Conservation (phyloP, 2,888 invertebrate genomes). For the Cordilura impudica region DNA sequence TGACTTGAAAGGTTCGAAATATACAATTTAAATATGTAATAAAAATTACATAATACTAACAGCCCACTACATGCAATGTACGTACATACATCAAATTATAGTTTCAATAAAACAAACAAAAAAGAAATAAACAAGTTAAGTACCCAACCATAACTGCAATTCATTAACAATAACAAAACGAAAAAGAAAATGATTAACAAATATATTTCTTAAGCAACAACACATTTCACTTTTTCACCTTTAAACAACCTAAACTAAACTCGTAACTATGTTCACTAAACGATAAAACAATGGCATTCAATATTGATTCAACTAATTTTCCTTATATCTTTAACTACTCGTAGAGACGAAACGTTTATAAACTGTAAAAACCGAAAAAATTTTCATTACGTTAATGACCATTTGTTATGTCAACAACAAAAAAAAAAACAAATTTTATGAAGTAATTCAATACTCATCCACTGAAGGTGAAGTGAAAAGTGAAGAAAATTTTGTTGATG, state of each 20-base stretch:
- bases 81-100: no score
- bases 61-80: no score
- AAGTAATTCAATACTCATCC: background rate
- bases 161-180: slow-evolving; percentile 4
- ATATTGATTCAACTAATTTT: slow-evolving; percentile 37
- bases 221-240: slow-evolving; percentile 26
- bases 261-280: background rate
- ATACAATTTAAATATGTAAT: no score
- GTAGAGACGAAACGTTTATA: background rate
- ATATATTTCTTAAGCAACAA: background rate
- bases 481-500: background rate
- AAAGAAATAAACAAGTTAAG: slow-evolving; percentile 20
- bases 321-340: slow-evolving; percentile 22
- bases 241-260: background rate
- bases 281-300: background rate
- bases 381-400: slow-evolving; percentile 40
- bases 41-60: no score
- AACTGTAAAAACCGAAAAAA: background rate
- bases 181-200: background rate
- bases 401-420: background rate
- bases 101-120: background rate
- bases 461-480: background rate
- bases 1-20: no score
- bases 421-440: background rate
- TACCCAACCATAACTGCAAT: slow-evolving; percentile 46